Percentiles rank a stretch among this genome's conserved stretches.
Conservation (phyloP, 92 coral and sea anemone genomes). For the Virgularia gustaviana region DNA sequence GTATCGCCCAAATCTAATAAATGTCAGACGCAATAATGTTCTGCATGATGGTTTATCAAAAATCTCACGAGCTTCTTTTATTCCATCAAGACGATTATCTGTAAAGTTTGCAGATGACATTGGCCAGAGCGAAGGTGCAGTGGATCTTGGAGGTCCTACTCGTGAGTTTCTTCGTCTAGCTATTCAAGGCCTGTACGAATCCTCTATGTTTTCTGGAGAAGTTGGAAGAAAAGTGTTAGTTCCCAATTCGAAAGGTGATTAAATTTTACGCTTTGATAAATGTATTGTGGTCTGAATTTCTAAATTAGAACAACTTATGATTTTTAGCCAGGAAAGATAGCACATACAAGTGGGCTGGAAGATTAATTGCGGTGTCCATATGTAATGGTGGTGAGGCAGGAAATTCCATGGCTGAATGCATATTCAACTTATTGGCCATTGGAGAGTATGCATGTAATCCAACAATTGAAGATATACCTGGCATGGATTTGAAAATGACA, state of each 20-base stretch:
- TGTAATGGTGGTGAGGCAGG: constrained; percentile 4
- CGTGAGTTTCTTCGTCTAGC: constrained; percentile 14
- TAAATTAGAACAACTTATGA: neutral
- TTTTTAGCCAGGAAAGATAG: neutral
- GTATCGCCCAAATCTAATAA: neutral
- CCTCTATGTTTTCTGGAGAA: constrained; percentile 15
- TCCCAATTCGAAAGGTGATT: constrained; percentile 15
- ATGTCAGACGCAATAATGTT: neutral
- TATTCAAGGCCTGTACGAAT: neutral
- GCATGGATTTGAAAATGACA: neutral
- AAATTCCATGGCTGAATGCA: neutral
- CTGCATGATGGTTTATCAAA: constrained; percentile 14
- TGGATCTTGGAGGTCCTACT: constrained; percentile 3
- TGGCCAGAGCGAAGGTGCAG: constrained; percentile 24
- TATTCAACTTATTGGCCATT: neutral
- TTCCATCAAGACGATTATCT: neutral
- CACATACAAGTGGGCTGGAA: constrained; percentile 7
- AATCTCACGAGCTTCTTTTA: constrained; percentile 10
- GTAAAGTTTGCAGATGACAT: constrained; percentile 13
- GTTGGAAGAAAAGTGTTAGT: neutral
- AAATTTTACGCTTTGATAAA: neutral
- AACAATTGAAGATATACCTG: neutral
- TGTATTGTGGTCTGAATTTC: neutral
- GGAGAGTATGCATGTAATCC: neutral
- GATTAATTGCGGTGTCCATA: neutral